A percentile compares a stretch with the other conserved stretches of the same genome.
Conservation (phyloP, 2,113 vertebrate genomes). For the Vicugna pacos region DNA sequence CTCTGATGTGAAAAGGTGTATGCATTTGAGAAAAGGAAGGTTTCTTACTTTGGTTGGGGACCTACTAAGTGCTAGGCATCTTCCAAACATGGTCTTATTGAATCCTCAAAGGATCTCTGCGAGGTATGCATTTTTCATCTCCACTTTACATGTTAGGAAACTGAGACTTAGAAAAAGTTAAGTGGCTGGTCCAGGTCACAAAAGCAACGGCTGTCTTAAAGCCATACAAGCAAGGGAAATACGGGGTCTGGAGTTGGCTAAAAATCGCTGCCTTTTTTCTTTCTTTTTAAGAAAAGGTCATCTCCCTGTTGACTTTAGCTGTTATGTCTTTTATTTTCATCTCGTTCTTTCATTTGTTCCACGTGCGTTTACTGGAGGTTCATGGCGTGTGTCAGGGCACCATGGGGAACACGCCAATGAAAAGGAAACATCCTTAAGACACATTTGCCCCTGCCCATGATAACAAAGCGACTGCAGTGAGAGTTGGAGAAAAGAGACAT, state of each 20-base stretch:
- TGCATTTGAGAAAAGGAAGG: neutral
- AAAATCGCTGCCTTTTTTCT: neutral
- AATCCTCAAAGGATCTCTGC: neutral
- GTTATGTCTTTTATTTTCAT: neutral
- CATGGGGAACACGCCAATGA: neutral
- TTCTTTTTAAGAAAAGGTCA: neutral
- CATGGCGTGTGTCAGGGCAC: neutral
- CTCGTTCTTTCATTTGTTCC: neutral
- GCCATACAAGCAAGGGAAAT: neutral
- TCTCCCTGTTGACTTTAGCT: neutral
- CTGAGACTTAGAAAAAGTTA: neutral
- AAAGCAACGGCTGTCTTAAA: neutral
- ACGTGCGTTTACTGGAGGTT: neutral
- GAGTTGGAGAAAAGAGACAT: neutral
- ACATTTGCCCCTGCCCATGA: neutral
- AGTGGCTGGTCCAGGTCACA: neutral
- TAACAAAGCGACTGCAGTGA: neutral
- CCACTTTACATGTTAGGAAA: neutral
- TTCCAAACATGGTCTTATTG: neutral
- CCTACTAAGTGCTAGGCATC: neutral
- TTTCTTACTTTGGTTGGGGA: neutral
- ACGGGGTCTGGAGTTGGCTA: neutral
- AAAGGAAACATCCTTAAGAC: neutral
- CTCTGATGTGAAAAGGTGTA: neutral
- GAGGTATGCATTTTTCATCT: neutral